phyloP scores from a whole-genome alignment of 2,113 vertebrate genomes.

The Barbus barbus region DNA sequence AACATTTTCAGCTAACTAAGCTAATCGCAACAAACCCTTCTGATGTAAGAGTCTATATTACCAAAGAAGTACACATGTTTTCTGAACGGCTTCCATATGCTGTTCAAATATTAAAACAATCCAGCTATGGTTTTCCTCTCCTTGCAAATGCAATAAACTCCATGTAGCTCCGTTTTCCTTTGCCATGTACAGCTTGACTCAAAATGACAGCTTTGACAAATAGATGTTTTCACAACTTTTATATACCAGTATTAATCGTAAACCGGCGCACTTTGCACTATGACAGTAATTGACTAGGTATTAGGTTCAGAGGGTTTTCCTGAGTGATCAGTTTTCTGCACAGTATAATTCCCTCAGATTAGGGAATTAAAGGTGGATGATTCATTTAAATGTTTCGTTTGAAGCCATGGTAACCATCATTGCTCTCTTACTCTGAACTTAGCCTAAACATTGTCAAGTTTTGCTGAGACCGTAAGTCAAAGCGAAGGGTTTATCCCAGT shows the following conservation, averaged over 20 bases:
- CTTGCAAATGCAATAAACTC: conserved; percentile 66
- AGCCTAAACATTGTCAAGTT: conserved; percentile 15
- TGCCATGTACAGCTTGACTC: conserved; percentile 65
- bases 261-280: conserved; percentile 33
- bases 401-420: conserved; percentile 36
- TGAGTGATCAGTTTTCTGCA: conserved; percentile 38
- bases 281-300: conserved; percentile 17
- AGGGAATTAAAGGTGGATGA: conserved; percentile 20
- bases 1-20: conserved; percentile 45
- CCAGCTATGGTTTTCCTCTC: conserved; percentile 65
- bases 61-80: conserved; percentile 34
- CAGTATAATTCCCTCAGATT: conserved; percentile 28
- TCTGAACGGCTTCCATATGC: conserved; percentile 72
- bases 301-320: conserved; percentile 12
- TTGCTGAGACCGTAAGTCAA: conserved; percentile 19
- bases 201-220: conserved; percentile 59
- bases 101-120: conserved; percentile 62
- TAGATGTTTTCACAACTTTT: conserved; percentile 61
- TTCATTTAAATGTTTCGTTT: conserved; percentile 22
- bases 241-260: conserved; percentile 55
- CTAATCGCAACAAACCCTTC: conserved; percentile 22
- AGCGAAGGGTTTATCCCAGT: background rate
- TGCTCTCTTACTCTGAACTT: conserved; percentile 34
- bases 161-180: conserved; percentile 21
- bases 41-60: conserved; percentile 62